Evolutionary conservation across 1,140 invertebrate genomes (phyloP), one percentile per base, ranked within the genome.

Genomic region (Pseudomyrmex gracilis): DNA sequence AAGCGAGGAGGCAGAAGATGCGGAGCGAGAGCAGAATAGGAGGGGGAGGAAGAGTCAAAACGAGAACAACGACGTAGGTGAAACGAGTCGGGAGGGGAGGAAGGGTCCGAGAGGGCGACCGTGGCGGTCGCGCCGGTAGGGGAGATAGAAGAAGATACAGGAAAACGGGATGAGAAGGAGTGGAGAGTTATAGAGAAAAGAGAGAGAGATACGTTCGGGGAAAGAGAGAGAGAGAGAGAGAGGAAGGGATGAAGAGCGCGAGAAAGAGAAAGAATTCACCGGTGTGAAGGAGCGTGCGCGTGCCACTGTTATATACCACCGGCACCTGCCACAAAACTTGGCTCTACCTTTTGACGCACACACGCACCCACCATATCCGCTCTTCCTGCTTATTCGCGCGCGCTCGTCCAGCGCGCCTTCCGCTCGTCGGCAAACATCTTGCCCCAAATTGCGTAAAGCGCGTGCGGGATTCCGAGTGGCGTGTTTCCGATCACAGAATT

Each of bases 321-420:
- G 89, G 84, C 89, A 90, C 89, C 89, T 90, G 89, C 89, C 89
- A 84, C 87, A 90, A 89, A 90, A 89, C 71, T 87, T 90, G 88
- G 85, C 78, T 90, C 80, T 80, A 85, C 85, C 89, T 89, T 88
- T 89, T 82, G 82, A 88, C 85, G 55, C 87, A 89, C 87, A 89
- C 88, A 89, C 85, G 88, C 87, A 88, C 87, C 74, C 87, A 80
- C 87, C 78, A 74, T 68, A 76, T 88, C 49, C 74, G 57, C 22
- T 47, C 68, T 43, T 55, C 22, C 77, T 53, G 77, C 57, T 34
- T 47, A 73, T n/a, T 51, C 67, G 43, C 53, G 49, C 45, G 58
- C 57, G 4, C 43, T 71, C n/a, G 60, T 85, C n/a, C 70, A 82
- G 63, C 34, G 34, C 34, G 34, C 58, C 55, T 17, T 17, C 61